Evolutionary conservation across 2,113 vertebrate species (phyloP).

Genomic region (Garra rufa): DNA sequence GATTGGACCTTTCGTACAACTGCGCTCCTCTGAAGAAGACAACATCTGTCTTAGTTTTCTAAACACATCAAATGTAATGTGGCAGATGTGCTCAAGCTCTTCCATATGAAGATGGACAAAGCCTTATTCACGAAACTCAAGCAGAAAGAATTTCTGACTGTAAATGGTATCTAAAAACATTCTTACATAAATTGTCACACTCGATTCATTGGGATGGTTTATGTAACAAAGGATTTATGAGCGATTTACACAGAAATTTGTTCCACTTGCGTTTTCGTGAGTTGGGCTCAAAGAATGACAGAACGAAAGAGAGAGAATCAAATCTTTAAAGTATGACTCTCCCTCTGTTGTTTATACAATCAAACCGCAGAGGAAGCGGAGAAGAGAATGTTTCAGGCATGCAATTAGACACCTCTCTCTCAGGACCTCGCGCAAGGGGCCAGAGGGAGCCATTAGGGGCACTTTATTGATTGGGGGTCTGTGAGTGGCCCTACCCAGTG

Average conservation of each 20-base stretch:
- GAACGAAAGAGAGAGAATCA: background rate
- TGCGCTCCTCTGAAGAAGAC: background rate
- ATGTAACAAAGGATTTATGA: background rate
- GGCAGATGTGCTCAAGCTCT: background rate
- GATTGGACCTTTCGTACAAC: background rate
- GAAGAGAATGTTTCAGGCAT: conserved; percentile 47
- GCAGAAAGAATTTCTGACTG: background rate
- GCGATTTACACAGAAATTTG: background rate
- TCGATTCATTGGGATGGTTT: background rate
- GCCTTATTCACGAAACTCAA: background rate
- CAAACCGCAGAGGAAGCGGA: conserved; percentile 30
- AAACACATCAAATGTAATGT: conserved; percentile 7
- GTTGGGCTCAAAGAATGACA: background rate
- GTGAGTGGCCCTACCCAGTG: conserved; percentile 29
- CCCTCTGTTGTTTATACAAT: conserved; percentile 29
- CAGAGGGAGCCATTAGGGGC: conserved; percentile 62
- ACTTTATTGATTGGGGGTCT: conserved; percentile 63
- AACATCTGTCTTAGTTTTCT: conserved; percentile 46
- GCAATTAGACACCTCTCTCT: conserved; percentile 58
- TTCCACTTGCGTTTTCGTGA: background rate
- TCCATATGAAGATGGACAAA: background rate
- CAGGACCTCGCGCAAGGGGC: conserved; percentile 40
- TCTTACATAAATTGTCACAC: background rate
- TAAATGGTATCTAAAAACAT: background rate
- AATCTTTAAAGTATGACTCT: conserved; percentile 5